Evolutionary conservation across 2,113 vertebrate species (phyloP).

Genomic region (Tyto alba): DNA sequence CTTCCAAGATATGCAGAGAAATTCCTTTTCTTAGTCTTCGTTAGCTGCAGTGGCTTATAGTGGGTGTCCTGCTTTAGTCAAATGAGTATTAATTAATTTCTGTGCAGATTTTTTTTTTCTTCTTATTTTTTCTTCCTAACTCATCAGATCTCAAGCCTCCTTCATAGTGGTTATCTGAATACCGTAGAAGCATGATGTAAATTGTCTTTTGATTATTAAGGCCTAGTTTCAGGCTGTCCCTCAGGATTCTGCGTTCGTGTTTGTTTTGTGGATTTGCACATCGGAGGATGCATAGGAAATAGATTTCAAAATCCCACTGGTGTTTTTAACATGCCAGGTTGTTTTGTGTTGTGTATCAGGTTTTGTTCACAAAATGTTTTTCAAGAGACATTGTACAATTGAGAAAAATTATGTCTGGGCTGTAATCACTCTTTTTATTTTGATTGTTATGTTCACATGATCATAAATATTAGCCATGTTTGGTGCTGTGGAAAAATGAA

Average conservation of each 20-base stretch:
- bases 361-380: constrained; percentile 70
- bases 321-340: constrained; percentile 70
- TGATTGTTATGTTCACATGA: constrained; percentile 79
- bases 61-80: constrained; percentile 72
- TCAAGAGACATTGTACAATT: constrained; percentile 65
- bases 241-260: constrained; percentile 77
- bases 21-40: constrained; percentile 72
- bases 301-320: constrained; percentile 63
- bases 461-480: constrained; percentile 83
- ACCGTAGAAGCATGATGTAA: constrained; percentile 77
- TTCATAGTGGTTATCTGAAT: constrained; percentile 74
- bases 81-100: constrained; percentile 79
- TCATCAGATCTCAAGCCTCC: constrained; percentile 68
- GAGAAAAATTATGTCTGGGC: constrained; percentile 71
- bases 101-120: constrained; percentile 52
- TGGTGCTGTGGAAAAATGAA: constrained; percentile 79
- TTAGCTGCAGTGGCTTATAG: constrained; percentile 71
- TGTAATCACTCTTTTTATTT: constrained; percentile 77
- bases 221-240: constrained; percentile 80
- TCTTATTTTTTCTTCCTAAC: constrained; percentile 65
- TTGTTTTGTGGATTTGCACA: constrained; percentile 75
- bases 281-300: constrained; percentile 73
- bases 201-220: constrained; percentile 88
- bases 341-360: constrained; percentile 65
- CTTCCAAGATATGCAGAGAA: constrained; percentile 70